Base-by-base conservation (phyloP, 2,797 vertebrate genomes). In the Hozukius guyotensis region DNA sequence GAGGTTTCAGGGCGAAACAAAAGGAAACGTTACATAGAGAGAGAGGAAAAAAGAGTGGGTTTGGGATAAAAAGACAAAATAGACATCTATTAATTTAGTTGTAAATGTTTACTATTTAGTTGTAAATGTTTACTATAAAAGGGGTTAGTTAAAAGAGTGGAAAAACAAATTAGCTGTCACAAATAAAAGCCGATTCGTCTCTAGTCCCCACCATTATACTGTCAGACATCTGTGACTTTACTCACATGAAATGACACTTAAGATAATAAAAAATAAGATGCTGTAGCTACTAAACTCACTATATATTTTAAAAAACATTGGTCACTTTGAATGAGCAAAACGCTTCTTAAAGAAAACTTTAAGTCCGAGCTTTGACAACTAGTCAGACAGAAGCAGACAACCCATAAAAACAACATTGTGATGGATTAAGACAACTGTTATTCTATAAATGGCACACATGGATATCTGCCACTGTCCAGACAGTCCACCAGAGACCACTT, bases 1-100 rank as follows among this genome's bases (percentile, higher is more conserved):
- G 83, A 94, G 38, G 5, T 14, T 42, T 42, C 81, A 86, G 83
- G 89, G 87, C 83, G 92, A 95, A 92, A 96, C 95, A 96, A 95
- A 94, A 94, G 93, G 87, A 78, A 86, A 76, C 82, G 64, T 62
- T 42, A 46, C 12, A 73, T 60, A 77, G 72, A 71, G 46, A 73
- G 62, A 77, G 55, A 71, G 52, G 18, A 59, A 63, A 63, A 63
- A 75, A 73, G 2, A 76, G 67, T 79, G 73, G 55, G n/a, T 32
- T 80, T 80, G 29, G 32, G 13, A 9, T 7, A 32, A 13, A 53
- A 20, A 46, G 13, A 8, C 0, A 56, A 55, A 69, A n/a, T 4
- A 27, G 83, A 71, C 31, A 74, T 53, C 8, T 25, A 16, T 14
- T 46, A 6, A 52, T 53, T 60, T 14, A 6, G 10, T 27, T 6